Evolutionary conservation across 2,113 vertebrate species (phyloP), one percentile per base, ranked within the genome.

Genomic region (Bubo blakistoni): DNA sequence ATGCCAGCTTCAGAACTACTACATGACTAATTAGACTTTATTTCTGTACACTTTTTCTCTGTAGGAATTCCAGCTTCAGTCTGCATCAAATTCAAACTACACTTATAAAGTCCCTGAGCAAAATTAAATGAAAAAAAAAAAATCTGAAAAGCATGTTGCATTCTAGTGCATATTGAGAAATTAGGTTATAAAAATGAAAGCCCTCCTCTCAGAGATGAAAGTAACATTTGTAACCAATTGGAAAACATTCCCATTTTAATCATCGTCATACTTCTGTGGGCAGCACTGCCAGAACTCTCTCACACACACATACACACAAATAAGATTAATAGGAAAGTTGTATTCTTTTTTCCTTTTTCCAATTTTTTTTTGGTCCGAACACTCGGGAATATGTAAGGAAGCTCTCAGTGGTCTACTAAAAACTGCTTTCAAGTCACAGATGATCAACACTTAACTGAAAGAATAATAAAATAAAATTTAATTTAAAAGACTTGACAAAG

Each of bases 201-300:
- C 69, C 27, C 16, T 81, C 17, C 44, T 82, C 78, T 86, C 46
- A 84, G 40, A 96, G 42, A 95, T 89, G 67, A 90, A 96, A 97
- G 92, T 81, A 95, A 63, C 85, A 96, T 97, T 96, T 92, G 89
- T 44, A 94, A 94, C 51, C 92, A 96, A 91, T 91, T 94, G 86
- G 78, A 96, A 96, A 95, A 83, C 69, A 85, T 93, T 89, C 82
- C 52, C 52, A 38, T 94, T 90, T 92, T 97, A 97, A 97, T 95
- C 62, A 87, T 73, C 6, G 0, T 77, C 91, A 92, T 93, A 95
- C 20, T 85, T 94, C 55, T 61, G 25, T 36, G 25, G 70, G 62
- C 42, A 88, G 18, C 36, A 32, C 8, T 88, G 90, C 81, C 72
- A 86, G 81, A 72, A 81, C 27, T 93, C 81, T 63, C 38, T 30